Evolutionary conservation across 2,797 vertebrate species (phyloP), one percentile per base, ranked within the genome.

Genomic region (Tarsius wallacei): DNA sequence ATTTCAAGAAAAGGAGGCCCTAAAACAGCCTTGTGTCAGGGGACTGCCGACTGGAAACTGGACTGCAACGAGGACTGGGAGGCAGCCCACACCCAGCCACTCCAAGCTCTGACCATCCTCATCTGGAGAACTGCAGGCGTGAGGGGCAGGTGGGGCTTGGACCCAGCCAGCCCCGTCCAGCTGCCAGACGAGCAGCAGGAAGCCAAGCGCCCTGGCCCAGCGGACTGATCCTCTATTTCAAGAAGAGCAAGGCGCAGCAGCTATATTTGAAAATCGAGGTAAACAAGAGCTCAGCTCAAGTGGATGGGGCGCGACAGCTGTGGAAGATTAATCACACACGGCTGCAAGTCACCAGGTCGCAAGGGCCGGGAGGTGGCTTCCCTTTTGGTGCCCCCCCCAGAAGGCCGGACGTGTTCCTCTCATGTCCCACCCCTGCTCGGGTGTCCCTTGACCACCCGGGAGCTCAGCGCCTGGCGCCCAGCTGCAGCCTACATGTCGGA

Each of bases 291-390:
- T 99, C 98, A 98, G 99, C 98, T 98, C 98, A 78, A 98, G 98
- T 97, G 97, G 99, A 98, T 98, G 94, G 98, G 98, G 98, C 97
- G 98, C 98, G 98, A 99, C 99, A 99, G 99, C 99, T 99, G 99
- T 99, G 98, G 98, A 96, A 98, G 98, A 99, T 99, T 99, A 99
- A 99, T 99, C 99, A 96, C 97, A 89, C 21, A 16, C 53, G 55
- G 91, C 80, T 94, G 92, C 92, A 63, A 93, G 96, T 94, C 97
- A 83, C 93, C 93, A 17, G 95, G 91, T 91, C 76, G 26, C 78
- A 59, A 95, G 83, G 88, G 94, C 93, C 91, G 42, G 42, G 15
- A 61, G 57, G 15, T 28, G 97, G 94, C 78, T 97, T 96, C 80
- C 93, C 94, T 84, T 87, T 94, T 5, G 74, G 73, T 87, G 90